Base-by-base conservation (phyloP, 2,113 vertebrate genomes). In the Leucosticte australis region DNA sequence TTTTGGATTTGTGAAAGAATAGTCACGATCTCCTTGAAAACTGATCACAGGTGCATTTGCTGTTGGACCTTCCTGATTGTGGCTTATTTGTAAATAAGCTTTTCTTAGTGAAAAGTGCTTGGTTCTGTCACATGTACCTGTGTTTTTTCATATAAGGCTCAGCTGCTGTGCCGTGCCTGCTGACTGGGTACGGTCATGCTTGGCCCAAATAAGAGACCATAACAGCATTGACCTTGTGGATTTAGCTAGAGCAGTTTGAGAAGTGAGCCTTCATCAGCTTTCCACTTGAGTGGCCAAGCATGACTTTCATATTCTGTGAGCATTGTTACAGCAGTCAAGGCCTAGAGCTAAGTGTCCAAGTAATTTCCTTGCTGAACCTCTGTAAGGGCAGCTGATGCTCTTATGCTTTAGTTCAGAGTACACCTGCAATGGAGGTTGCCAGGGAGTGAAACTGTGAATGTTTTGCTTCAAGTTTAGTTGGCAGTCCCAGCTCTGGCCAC, bases 141-240 rank as follows among this genome's bases (percentile, higher is more conserved):
- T 84, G 21, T 81, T 83, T 6, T 17, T 31, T 50, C 8, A 7
- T 3, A 5, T 47, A 22, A 76, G 56, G 41, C 37, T 60, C 46
- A 77, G 46, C 15, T 64, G 5, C 46, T 0, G 0, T 19, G 31
- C 76, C 10, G 0, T 50, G 3, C 2, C 47, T 50, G 2, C 75
- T 68, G 23, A 46, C 20, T 30, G 27, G 28, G 6, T 44, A 11
- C 0, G 0, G 22, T 71, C 50, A 7, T 64, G 41, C 56, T 53
- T 44, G 47, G 52, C 47, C 28, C 56, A 63, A 37, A 24, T 37
- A 27, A 31, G 56, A 67, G 47, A 42, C 18, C 9, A 6, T 15
- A 17, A 69, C 57, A n/a, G 15, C 42, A 16, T 2, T 35, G 30
- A 18, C 37, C 42, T 78, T 57, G 42, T 65, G 44, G 70, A 17